Evolutionary conservation across 2,888 invertebrate species (phyloP), one percentile per base, ranked within the genome.

Genomic region (Tanypteryx hageni): DNA sequence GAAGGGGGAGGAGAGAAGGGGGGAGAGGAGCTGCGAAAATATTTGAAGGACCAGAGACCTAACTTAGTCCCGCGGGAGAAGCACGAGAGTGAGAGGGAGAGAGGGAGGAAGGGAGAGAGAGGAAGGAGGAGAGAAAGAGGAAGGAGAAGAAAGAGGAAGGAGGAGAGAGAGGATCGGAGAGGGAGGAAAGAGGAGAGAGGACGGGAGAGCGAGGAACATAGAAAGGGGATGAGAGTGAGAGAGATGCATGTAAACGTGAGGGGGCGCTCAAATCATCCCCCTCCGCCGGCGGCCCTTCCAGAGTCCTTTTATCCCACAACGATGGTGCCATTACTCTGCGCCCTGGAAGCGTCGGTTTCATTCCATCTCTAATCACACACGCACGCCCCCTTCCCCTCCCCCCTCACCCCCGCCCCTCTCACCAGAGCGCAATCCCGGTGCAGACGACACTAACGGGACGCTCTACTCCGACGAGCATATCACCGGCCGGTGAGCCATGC

Each of bases 351-450:
- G 89, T 64, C 89, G 64, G 61, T 89, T 89, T 89, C 89, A 89
- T 86, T 86, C 86, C 86, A 59, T 89, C 89, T 89, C 89, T 64
- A 89, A 89, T 89, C 89, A 89, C 89, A 83, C 44, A 83, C 83
- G 44, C 83, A 89, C 27, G 76, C 76, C 76, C 76, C 22, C 89
- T n/a, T 64, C 44, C 44, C 31, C 59, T 16, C 18, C 0, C 68
- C 44, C 64, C n/a, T n/a, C n/a, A 81, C 44, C 57, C 16, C 59
- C 59, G 22, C 58, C 61, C 18, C 64, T 64, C 31, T 31, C 59
- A 44, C 89, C 61, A 44, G 14, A 31, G 2, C 89, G 44, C 59
- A 18, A 18, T n/a, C 68, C n/a, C 61, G 59, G 86, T 86, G 27
- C 86, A 86, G 61, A 61, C 86, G 59, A 86, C 89, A 31, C 61